Base-by-base conservation (phyloP, 2,797 vertebrate genomes). In the Enteromius trimaculatus region DNA sequence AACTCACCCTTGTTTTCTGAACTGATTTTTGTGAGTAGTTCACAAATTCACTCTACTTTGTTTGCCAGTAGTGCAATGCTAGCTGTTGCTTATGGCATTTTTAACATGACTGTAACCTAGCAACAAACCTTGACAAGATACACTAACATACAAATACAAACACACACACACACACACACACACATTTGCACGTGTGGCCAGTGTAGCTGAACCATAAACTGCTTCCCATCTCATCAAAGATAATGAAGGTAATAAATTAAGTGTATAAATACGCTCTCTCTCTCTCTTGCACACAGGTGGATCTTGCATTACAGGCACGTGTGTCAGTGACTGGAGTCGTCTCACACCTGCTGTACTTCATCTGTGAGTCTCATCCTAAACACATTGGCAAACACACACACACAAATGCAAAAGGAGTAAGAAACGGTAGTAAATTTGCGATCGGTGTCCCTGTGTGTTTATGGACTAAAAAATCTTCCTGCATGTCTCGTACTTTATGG, bases 31-130 rank as follows among this genome's bases (percentile, higher is more conserved):
- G 0, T 7, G 16, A 53, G 47, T 3, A 5, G 19, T 53, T 74
- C 31, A 55, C 23, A 76, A 21, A 62, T 23, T 68, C 49, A 42
- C 16, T 81, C 58, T 66, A 7, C 49, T 23, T 74, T 58, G 39
- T 58, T 77, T 31, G 14, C 31, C 74, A 47, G 7, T 21, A 82
- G 47, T 82, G 49, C 17, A 47, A 72, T 76, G 53, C 60, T 42
- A 70, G 81, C 86, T 69, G 82, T 80, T 82, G 79, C 82, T 85
- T 42, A 83, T 39, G 23, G 80, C 71, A 68, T 58, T 53, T 80
- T 87, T 82, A 68, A 79, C 65, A 74, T 49, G 58, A 60, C 86
- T 84, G 88, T 87, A 88, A 78, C 88, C 85, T 88, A 84, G 88
- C 88, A 87, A 87, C 86, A 89, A 85, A 85, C 77, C 72, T 86